These are phyloP conservation scores for Panagrolaimus sp. DNA, from an alignment of 1,140 invertebrate species.

Conservation along the genomic window DNA sequence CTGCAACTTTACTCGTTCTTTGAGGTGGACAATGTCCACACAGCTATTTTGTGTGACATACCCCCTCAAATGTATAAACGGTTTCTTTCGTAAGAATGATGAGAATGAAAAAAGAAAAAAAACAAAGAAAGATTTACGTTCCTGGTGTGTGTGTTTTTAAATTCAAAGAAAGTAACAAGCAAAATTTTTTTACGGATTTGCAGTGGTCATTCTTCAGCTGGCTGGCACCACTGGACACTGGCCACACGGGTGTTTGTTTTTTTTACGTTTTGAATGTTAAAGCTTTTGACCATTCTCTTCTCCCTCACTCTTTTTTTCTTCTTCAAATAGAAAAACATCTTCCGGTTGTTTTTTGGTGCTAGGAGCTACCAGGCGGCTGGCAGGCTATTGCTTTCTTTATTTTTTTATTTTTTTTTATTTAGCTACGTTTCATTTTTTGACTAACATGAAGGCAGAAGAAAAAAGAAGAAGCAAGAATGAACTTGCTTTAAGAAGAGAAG, in stretches of 20 bases:
- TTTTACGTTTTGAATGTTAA: neutral
- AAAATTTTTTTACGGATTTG: neutral
- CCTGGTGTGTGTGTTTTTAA: neutral
- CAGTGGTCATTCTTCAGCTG: neutral
- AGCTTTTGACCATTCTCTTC: too few species aligned
- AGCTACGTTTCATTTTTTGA: too few species aligned
- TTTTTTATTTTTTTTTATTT: too few species aligned
- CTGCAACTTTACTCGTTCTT: neutral
- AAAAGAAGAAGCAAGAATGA: too few species aligned
- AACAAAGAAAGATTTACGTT: neutral
- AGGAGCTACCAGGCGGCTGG: conserved; percentile 13
- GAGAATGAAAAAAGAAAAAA: neutral
- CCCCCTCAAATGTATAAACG: neutral
- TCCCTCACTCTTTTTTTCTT: too few species aligned
- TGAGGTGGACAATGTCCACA: neutral
- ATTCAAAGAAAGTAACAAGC: conserved; percentile 3
- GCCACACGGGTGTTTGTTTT: neutral
- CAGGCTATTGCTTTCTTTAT: too few species aligned
- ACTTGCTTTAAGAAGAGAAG: too few species aligned
- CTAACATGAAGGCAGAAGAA: too few species aligned
- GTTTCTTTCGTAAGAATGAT: neutral
- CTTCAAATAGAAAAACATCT: conserved; percentile 9
- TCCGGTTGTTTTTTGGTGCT: conserved; percentile 16
- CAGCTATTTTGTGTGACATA: neutral
- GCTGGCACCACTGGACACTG: conserved; percentile 16